These are phyloP conservation scores for Falco novaeseelandiae DNA, from an alignment of 2,797 vertebrate genomes.

Conservation along the genomic window DNA sequence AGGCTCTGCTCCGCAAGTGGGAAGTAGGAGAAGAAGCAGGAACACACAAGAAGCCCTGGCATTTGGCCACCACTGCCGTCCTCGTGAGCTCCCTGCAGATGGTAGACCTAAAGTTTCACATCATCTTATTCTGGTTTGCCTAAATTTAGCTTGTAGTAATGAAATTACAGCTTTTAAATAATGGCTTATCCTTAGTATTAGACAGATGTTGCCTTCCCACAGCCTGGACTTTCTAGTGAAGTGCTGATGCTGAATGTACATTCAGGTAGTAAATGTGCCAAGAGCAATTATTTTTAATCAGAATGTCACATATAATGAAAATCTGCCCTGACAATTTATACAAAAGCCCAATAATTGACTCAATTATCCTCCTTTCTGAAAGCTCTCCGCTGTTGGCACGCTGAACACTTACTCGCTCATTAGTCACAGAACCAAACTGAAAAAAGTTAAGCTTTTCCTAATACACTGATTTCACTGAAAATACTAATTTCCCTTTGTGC, in stretches of 20 bases:
- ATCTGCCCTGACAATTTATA: conserved; percentile 55
- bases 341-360: conserved; percentile 56
- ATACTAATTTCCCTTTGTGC: neutral
- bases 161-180: neutral
- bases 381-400: neutral
- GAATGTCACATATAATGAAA: conserved; percentile 55
- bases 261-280: conserved; percentile 19
- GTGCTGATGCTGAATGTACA: neutral
- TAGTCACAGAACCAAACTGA: conserved; percentile 11
- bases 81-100: neutral
- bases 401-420: neutral
- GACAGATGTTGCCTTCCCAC: neutral
- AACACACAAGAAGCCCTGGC: neutral
- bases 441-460: conserved; percentile 15
- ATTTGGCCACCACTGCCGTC: neutral
- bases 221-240: neutral
- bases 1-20: neutral
- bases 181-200: neutral
- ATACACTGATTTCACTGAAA: neutral
- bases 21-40: neutral
- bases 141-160: neutral
- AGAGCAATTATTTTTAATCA: conserved; percentile 62
- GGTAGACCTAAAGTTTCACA: neutral
- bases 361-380: conserved; percentile 59
- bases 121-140: neutral